Percentiles rank a stretch among this genome's conserved stretches.
phyloP scores from a whole-genome alignment of 2,113 vertebrate species.

The Myotis lucifugus region DNA sequence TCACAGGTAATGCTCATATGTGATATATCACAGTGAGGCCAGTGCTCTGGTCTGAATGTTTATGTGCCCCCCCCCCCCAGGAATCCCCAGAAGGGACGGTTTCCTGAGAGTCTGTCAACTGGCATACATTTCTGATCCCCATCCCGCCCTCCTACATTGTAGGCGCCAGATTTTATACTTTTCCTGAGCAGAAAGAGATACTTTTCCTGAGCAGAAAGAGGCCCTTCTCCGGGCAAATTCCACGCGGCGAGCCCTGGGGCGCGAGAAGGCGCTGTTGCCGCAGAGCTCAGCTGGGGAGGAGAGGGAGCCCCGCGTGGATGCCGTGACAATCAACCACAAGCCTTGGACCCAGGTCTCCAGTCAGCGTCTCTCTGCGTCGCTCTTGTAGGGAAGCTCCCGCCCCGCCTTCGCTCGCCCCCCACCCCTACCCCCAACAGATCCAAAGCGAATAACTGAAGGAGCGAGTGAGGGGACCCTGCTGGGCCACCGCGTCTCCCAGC shows the following conservation, averaged over 20 bases:
- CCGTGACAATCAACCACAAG: not conserved
- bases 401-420: too few species aligned
- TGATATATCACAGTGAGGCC: not conserved
- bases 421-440: too few species aligned
- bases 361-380: fast-evolving
- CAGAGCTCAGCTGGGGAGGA: not conserved
- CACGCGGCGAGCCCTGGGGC: not conserved
- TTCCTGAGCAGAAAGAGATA: not conserved
- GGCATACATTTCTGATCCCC: not conserved
- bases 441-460: not conserved
- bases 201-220: not conserved
- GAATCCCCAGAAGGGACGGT: not conserved
- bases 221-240: not conserved
- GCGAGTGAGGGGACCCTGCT: fast-evolving
- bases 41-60: not conserved
- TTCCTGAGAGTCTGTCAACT: not conserved
- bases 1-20: slow-evolving; percentile 40
- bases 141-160: not conserved
- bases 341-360: not conserved
- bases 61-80: not conserved
- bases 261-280: not conserved
- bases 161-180: not conserved
- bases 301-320: not conserved
- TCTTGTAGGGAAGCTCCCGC: not conserved
- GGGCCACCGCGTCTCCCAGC: not conserved